phyloP scores from a whole-genome alignment of 2,888 invertebrate genomes.

The Andrena bicolor region DNA sequence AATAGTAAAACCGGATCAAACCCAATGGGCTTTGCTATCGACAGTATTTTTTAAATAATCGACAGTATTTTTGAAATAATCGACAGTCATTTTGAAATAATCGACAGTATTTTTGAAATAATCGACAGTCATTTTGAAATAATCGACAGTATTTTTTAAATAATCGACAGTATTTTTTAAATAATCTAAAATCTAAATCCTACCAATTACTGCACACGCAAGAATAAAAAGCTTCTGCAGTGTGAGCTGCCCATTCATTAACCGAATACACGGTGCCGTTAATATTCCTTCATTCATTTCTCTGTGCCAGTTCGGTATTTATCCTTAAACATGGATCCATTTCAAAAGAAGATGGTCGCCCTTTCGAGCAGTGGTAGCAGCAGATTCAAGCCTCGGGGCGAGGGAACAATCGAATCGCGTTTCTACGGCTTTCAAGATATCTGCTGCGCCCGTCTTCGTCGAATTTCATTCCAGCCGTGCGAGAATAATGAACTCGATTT shows the following conservation, averaged over 20 bases:
- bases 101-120: neutral
- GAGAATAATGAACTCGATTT: constrained; percentile 53
- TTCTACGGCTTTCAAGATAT: constrained; percentile 29
- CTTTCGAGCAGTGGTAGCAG: neutral
- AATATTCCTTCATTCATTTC: too few relatives aligned
- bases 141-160: neutral
- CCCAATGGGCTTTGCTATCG: neutral
- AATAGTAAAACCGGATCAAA: neutral
- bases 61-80: neutral
- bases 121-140: too few relatives aligned
- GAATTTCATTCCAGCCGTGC: constrained; percentile 39
- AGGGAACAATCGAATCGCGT: constrained; percentile 6
- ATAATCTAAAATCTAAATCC: neutral
- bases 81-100: too few relatives aligned
- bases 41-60: neutral
- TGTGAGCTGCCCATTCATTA: too few relatives aligned
- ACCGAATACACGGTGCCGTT: too few relatives aligned
- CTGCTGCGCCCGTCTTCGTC: constrained; percentile 6
- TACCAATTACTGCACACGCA: neutral
- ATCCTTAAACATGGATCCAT: neutral
- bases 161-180: neutral
- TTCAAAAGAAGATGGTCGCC: neutral
- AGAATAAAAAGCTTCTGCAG: too few relatives aligned
- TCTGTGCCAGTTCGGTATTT: neutral
- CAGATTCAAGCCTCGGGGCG: neutral